Evolutionary conservation across 1,140 invertebrate genomes (phyloP), one percentile per base, ranked within the genome.

Genomic region (Sweltsa coloradensis): DNA sequence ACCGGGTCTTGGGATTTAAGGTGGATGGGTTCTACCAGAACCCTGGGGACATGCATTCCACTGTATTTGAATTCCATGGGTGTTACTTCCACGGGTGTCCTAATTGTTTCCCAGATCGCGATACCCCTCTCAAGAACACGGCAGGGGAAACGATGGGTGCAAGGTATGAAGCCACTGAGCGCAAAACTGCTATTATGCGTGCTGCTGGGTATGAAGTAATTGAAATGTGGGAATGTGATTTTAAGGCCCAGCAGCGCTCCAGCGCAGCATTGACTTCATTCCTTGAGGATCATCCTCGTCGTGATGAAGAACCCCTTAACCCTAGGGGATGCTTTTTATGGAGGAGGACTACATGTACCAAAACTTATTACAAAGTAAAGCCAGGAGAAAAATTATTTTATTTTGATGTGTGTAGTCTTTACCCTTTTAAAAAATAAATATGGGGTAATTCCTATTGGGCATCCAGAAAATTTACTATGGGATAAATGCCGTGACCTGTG

Each of bases 11-110:
- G 7, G 37, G 16, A 7, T 39, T 31, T 9, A 39, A 18, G 16
- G 37, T 49, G 18, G 47, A 49, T 29, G 47, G 47, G 6, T 45
- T 43, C 19, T 44, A 27, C 19, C 9, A 9, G n/a, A 14, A 31
- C 14, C 9, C 9, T n/a, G 40, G 21, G 37, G 37, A 7, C 19
- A 29, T 26, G 19, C n/a, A n/a, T n/a, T 27, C 21, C 4, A 16
- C 11, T 6, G 37, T 49, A 13, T 49, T 45, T 41, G 47, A 49
- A 41, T 49, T 43, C 26, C 47, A 49, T 2, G 47, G 47, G 4
- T 49, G 47, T 21, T 49, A 27, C 18, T 49, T 18, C 11, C 47
- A 49, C 40, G 47, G 47, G 2, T 49, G 47, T 27, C 47, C 40
- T 6, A 42, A 41, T 19, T 49, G 47, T 31, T 49, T 27, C 23